A percentile compares a stretch with the other conserved stretches of the same genome.
Evolutionary conservation across 2,888 invertebrate species (phyloP).

Genomic region (Eristalis tenax): DNA sequence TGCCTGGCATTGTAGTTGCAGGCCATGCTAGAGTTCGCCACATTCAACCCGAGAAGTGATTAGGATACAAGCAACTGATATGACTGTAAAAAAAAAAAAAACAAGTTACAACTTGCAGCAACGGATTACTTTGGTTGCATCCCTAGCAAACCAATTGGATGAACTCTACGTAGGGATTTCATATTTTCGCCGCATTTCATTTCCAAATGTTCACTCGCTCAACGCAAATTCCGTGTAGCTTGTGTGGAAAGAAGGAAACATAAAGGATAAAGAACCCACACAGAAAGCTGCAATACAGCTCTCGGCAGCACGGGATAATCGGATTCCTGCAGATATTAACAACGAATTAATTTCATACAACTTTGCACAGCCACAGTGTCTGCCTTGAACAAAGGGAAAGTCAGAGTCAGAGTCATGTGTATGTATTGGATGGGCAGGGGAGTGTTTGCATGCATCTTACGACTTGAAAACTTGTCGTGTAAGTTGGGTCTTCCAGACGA

Average conservation of each 20-base stretch:
- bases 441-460: neutral
- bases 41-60: neutral
- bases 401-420: neutral
- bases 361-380: neutral
- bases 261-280: neutral
- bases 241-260: neutral
- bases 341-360: conserved; percentile 8
- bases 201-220: neutral
- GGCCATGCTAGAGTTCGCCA: neutral
- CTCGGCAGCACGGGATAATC: conserved; percentile 5
- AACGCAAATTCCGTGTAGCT: neutral
- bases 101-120: neutral
- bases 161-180: neutral
- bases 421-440: neutral
- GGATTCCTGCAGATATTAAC: conserved; percentile 21
- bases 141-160: neutral
- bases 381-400: neutral
- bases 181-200: neutral
- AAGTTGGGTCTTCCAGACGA: neutral
- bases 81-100: neutral
- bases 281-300: neutral
- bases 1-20: neutral
- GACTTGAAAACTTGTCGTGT: neutral
- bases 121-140: neutral
- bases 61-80: neutral